These are phyloP conservation scores for Pentalonia nigronervosa DNA, from an alignment of 1,140 invertebrate genomes.

Conservation along the genomic window DNA sequence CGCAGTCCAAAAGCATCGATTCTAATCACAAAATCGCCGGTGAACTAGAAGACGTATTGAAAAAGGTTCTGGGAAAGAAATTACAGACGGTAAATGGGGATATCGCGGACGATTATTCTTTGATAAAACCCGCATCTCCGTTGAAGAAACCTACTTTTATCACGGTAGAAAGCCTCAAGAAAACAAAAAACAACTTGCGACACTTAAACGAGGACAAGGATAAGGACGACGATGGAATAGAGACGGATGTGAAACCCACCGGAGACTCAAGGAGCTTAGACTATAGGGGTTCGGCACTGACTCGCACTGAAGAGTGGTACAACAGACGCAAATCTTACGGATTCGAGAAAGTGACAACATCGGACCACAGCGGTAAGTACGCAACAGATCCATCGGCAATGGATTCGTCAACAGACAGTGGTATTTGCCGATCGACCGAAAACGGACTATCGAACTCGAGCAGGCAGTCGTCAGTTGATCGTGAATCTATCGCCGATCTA, in stretches of 20 bases:
- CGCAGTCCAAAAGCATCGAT: not conserved
- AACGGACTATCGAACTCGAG: conserved; percentile 38
- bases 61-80: conserved; percentile 43
- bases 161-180: conserved; percentile 69
- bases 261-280: conserved; percentile 69
- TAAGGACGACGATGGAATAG: conserved; percentile 65
- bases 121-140: conserved; percentile 61
- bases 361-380: not conserved
- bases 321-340: conserved; percentile 76
- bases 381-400: conserved; percentile 62
- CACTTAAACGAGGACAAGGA: conserved; percentile 61
- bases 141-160: conserved; percentile 65
- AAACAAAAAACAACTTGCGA: conserved; percentile 68
- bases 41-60: conserved; percentile 60
- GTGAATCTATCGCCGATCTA: conserved; percentile 52
- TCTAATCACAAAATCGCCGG: conserved; percentile 25
- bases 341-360: conserved; percentile 71
- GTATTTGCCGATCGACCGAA: conserved; percentile 70
- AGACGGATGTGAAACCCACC: conserved; percentile 63
- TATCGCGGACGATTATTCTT: conserved; percentile 65
- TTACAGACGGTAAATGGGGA: not conserved
- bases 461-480: conserved; percentile 39
- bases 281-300: conserved; percentile 64
- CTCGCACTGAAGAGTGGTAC: conserved; percentile 71
- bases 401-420: conserved; percentile 76